A percentile compares a stretch with the other conserved stretches of the same genome.
Evolutionary conservation across 92 coral and sea anemone genomes (phyloP).

Genomic region (Siderastrea radians): DNA sequence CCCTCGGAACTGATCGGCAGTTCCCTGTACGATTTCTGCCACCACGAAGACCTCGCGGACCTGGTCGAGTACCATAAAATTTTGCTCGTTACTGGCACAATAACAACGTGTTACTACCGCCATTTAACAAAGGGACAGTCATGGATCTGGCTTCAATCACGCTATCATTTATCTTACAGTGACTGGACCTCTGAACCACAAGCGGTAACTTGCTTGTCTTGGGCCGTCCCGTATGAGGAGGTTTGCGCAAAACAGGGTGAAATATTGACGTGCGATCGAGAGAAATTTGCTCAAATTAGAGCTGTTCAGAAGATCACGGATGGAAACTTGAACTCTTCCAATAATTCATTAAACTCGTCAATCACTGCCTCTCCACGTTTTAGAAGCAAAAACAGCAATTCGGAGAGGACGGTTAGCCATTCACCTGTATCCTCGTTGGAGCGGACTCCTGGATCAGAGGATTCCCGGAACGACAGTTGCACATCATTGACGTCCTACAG

Average conservation of each 20-base stretch:
- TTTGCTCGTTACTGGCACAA: constrained; percentile 52
- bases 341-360: background rate
- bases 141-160: constrained; percentile 69
- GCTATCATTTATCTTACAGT: constrained; percentile 29
- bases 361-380: background rate
- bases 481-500: background rate
- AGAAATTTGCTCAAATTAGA: constrained; percentile 6
- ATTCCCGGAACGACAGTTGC: background rate
- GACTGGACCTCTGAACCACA: constrained; percentile 33
- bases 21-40: constrained; percentile 54
- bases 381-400: background rate
- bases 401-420: too few relatives aligned
- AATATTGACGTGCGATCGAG: constrained; percentile 10
- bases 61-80: constrained; percentile 52
- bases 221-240: constrained; percentile 11
- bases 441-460: background rate
- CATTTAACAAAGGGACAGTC: constrained; percentile 69
- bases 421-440: background rate
- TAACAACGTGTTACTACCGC: constrained; percentile 68
- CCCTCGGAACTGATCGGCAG: constrained; percentile 49
- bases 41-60: constrained; percentile 56
- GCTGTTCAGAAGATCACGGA: background rate
- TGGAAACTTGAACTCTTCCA: background rate
- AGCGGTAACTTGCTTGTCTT: constrained; percentile 30
- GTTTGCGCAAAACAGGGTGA: constrained; percentile 40